Evolutionary conservation across 2,888 invertebrate genomes (phyloP), one percentile per base, ranked within the genome.

Genomic region (Muschampia plurimacula): DNA sequence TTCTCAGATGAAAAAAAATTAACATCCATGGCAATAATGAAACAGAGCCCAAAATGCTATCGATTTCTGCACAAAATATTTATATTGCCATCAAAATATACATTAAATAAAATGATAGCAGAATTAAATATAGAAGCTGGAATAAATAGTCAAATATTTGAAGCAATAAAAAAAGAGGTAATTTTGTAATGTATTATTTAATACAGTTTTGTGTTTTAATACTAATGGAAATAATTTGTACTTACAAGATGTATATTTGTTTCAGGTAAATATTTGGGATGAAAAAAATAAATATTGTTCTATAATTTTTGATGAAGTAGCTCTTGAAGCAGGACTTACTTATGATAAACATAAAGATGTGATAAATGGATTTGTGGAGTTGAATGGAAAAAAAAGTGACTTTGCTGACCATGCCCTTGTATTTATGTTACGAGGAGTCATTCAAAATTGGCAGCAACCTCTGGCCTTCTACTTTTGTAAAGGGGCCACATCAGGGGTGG

Each of bases 321-420:
- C 59, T 3, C 28, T 59, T 10, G 28, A 22, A 28, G 28, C 59
- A 9, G 59, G 28, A 28, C 7, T 59, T 12, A 9, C 9, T 2
- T 59, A 36, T 12, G 28, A 59, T 59, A 59, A 28, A 59, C 22
- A 28, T 28, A 59, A 59, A 59, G 59, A 28, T 1, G 10, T 1
- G 5, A 59, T 59, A 13, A 59, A 22, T 59, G 59, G 59, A 28
- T 59, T 32, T 32, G 36, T 59, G 22, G 59, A 59, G 59, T 12
- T 59, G 9, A 22, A 22, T 59, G 59, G 12, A 28, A 59, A 12
- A 12, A 28, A 22, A 59, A 0, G 32, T 4, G 28, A 59, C 9
- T 59, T 59, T 59, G 59, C 59, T 28, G 59, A 59, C 5, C 59
- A 59, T 59, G 59, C 59, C 2, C 12, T 59, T 12, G 59, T 59